phyloP scores from a whole-genome alignment of 2,888 invertebrate species.

The Spisula subtruncata region DNA sequence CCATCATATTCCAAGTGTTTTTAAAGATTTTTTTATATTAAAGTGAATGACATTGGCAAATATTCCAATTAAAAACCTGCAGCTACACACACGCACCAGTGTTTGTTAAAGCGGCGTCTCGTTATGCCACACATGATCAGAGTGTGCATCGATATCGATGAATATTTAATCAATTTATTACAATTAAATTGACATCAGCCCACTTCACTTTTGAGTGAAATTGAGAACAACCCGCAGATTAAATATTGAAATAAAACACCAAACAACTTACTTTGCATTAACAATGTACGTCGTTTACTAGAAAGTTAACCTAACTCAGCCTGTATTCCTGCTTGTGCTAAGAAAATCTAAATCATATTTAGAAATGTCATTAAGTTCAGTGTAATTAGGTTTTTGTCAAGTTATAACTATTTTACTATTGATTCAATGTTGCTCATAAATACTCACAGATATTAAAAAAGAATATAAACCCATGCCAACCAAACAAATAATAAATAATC shows the following conservation, averaged over 20 bases:
- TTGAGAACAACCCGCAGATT: neutral
- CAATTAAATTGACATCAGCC: neutral
- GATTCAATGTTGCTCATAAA: neutral
- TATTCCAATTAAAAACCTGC: neutral
- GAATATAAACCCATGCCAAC: neutral
- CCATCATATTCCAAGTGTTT: neutral
- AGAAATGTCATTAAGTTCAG: no score
- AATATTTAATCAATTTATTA: neutral
- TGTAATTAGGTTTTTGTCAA: no score
- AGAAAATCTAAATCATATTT: no score
- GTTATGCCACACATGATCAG: neutral
- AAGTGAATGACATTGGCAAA: neutral
- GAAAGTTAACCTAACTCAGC: no score
- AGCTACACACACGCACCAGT: neutral
- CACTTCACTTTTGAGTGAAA: neutral
- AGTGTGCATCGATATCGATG: neutral
- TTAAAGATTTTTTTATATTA: neutral
- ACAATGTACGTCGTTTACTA: no score
- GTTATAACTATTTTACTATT: no score
- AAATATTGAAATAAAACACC: no score
- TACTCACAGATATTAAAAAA: neutral
- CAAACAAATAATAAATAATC: neutral
- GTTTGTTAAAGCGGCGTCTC: no score
- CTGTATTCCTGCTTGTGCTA: no score
- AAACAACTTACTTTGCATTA: no score